Conservation (phyloP, 2,113 vertebrate species). For the Seriola dumerili region DNA sequence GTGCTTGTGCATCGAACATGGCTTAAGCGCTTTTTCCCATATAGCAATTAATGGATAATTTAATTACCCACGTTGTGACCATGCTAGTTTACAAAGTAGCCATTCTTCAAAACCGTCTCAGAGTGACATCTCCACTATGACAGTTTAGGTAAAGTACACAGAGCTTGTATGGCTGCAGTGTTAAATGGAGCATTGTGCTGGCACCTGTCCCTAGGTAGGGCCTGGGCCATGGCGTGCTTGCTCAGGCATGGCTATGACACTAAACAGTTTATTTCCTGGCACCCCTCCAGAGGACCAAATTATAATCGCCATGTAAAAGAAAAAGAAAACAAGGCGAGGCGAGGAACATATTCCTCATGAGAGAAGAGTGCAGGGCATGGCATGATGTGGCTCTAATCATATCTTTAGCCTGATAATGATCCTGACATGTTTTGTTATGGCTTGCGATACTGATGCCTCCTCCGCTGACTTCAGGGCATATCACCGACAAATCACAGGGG, state of each 20-base stretch:
- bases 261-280: slow-evolving; percentile 77
- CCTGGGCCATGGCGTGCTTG: slow-evolving; percentile 40
- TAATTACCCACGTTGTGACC: slow-evolving; percentile 48
- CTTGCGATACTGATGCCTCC: slow-evolving; percentile 80
- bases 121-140: slow-evolving; percentile 14
- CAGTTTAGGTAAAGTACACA: slow-evolving; percentile 45
- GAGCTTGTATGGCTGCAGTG: slow-evolving; percentile 62
- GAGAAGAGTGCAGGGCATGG: slow-evolving; percentile 45
- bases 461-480: slow-evolving; percentile 80
- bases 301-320: slow-evolving; percentile 71
- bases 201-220: slow-evolving; percentile 66
- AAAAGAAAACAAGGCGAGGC: slow-evolving; percentile 58
- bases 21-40: background rate
- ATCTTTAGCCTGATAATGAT: slow-evolving; percentile 86
- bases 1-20: background rate
- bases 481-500: slow-evolving; percentile 81
- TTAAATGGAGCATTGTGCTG: slow-evolving; percentile 71
- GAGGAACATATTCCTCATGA: slow-evolving; percentile 61
- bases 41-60: slow-evolving; percentile 25
- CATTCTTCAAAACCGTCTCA: slow-evolving; percentile 32
- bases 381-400: slow-evolving; percentile 70
- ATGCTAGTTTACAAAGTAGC: slow-evolving; percentile 40
- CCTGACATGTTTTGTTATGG: slow-evolving; percentile 88
- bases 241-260: slow-evolving; percentile 67
- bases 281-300: slow-evolving; percentile 69